These are phyloP conservation scores for Lepilemur ruficaudatus DNA, from an alignment of 2,797 vertebrate genomes.

Conservation along the genomic window DNA sequence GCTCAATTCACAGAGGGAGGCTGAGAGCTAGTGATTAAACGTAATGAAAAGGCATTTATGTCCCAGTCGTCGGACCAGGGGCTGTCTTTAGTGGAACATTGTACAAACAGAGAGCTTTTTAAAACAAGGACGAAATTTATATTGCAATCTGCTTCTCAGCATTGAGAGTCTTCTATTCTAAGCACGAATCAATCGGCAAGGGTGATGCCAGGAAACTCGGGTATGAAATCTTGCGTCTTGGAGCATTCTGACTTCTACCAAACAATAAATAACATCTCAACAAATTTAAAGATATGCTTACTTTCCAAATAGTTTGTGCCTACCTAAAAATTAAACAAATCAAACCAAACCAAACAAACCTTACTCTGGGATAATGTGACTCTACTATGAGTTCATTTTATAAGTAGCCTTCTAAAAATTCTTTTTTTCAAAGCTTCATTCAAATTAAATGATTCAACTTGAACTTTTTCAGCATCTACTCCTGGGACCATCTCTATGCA, in stretches of 20 bases:
- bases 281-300: neutral
- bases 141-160: neutral
- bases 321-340: neutral
- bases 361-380: neutral
- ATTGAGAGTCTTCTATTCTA: neutral
- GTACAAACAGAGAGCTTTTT: neutral
- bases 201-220: neutral
- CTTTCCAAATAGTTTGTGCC: neutral
- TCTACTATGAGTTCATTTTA: neutral
- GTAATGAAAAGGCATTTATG: neutral
- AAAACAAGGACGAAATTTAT: neutral
- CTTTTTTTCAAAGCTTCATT: neutral
- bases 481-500: neutral
- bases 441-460: neutral
- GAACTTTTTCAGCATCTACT: neutral
- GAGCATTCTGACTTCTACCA: neutral
- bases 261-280: neutral
- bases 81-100: neutral
- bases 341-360: neutral
- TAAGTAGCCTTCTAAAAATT: neutral
- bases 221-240: neutral
- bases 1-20: neutral
- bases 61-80: accelerated
- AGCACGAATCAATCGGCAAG: neutral
- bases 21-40: accelerated